Conservation (phyloP, 1,140 invertebrate genomes). For the Dreissena rostriformis region DNA sequence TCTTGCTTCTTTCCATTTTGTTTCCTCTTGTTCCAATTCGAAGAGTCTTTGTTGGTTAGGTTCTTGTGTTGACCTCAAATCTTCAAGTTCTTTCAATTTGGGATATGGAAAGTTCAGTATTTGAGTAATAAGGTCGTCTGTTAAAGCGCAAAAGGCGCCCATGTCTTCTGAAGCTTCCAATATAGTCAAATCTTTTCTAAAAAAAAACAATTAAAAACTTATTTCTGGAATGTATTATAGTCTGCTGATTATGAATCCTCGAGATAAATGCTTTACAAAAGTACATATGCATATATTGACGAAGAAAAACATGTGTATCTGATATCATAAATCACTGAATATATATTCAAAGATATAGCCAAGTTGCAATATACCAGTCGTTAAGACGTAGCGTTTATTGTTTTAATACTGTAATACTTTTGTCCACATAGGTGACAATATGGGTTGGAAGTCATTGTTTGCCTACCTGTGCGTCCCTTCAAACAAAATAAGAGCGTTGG, state of each 20-base stretch:
- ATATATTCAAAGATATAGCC: neutral
- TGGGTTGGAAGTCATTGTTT: neutral
- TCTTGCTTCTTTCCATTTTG: conserved; percentile 48
- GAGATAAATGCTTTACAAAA: too few species aligned
- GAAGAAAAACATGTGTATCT: neutral
- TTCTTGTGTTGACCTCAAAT: conserved; percentile 70
- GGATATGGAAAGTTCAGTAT: neutral
- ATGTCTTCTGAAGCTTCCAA: neutral
- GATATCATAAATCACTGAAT: neutral
- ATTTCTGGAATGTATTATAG: too few species aligned
- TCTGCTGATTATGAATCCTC: too few species aligned
- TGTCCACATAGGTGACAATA: neutral
- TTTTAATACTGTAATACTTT: neutral
- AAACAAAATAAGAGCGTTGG: conserved; percentile 42
- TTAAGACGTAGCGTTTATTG: neutral
- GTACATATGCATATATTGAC: neutral
- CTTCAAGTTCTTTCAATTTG: conserved; percentile 58
- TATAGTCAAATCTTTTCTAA: neutral
- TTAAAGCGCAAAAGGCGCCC: neutral
- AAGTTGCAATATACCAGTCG: neutral
- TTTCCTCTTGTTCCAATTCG: conserved; percentile 58
- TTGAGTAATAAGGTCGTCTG: neutral
- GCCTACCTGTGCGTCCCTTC: conserved; percentile 35
- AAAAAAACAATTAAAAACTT: neutral
- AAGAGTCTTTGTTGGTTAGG: conserved; percentile 65